Conservation (phyloP, 2,113 vertebrate genomes). For the Oreocharis arfaki region DNA sequence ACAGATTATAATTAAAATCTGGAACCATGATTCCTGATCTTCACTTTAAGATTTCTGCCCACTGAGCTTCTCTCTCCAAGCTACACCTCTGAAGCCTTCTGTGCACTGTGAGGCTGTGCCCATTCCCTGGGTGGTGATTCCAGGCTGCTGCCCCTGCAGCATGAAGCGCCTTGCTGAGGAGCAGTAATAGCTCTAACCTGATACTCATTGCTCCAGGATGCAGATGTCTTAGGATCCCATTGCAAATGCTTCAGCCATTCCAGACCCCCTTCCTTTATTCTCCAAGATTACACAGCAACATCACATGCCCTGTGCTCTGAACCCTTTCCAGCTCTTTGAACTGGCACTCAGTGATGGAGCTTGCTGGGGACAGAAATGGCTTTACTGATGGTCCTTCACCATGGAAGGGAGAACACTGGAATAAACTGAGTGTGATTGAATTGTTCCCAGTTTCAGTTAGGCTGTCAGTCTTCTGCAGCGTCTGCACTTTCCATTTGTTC, state of each 20-base stretch:
- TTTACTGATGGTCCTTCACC: not conserved
- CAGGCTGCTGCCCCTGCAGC: not conserved
- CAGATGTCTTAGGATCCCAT: not conserved
- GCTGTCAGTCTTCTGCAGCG: not conserved
- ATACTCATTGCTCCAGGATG: not conserved
- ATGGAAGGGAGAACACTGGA: not conserved
- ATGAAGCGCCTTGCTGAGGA: not conserved
- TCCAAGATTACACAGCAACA: not conserved
- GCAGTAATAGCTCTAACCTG: not conserved
- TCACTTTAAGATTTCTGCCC: not conserved
- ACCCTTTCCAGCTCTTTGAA: not conserved
- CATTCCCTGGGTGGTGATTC: fast-evolving
- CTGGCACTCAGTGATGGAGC: not conserved
- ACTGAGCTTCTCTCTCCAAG: not conserved
- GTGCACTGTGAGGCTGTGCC: not conserved
- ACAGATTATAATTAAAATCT: not conserved
- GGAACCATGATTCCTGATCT: not conserved
- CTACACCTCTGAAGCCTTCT: not conserved
- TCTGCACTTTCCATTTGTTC: not conserved
- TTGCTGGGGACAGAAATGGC: not conserved
- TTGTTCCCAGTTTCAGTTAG: not conserved
- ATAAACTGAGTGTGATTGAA: not conserved
- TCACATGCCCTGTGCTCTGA: not conserved
- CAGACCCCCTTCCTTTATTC: not conserved
- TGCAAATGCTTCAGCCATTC: not conserved